A percentile compares a stretch with the other conserved stretches of the same genome.
phyloP scores from a whole-genome alignment of 2,888 invertebrate species.

The Cataglyphis livida region DNA sequence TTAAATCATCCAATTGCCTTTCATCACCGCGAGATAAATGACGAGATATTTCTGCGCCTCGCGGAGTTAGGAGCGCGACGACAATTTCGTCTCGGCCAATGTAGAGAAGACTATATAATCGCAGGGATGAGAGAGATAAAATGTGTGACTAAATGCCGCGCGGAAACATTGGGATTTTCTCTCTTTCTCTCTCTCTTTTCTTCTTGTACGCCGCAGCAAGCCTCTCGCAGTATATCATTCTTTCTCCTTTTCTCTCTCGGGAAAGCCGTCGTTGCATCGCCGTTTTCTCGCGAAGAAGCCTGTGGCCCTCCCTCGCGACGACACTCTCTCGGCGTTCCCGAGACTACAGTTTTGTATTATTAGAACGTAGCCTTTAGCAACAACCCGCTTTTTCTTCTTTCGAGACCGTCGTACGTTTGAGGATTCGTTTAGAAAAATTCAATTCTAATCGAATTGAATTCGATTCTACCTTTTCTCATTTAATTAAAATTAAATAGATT shows the following conservation, averaged over 20 bases:
- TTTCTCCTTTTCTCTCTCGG: constrained; percentile 55
- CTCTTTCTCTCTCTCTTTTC: constrained; percentile 69
- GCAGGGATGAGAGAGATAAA: constrained; percentile 59
- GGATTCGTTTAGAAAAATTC: constrained; percentile 6
- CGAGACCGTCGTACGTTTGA: not conserved
- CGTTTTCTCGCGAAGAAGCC: constrained; percentile 18
- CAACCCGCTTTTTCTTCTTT: constrained; percentile 39
- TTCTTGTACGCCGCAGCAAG: constrained; percentile 74
- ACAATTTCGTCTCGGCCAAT: constrained; percentile 38
- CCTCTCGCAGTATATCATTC: constrained; percentile 80
- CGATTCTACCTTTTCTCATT: not conserved
- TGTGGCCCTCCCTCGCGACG: constrained; percentile 37
- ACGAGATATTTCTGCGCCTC: constrained; percentile 53
- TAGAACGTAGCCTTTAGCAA: constrained; percentile 73
- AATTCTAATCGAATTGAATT: not conserved
- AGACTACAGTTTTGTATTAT: constrained; percentile 74
- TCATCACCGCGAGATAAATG: constrained; percentile 45
- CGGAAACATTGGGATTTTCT: constrained; percentile 77
- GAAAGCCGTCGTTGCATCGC: constrained; percentile 14
- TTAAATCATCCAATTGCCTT: constrained; percentile 42
- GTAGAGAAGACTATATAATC: constrained; percentile 62
- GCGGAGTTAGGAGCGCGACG: constrained; percentile 17
- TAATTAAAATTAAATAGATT: not conserved
- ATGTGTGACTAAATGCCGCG: constrained; percentile 78
- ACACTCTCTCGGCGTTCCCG: constrained; percentile 4